Percentiles rank a stretch among this genome's conserved stretches.
Evolutionary conservation across 1,140 invertebrate genomes (phyloP).

Genomic region (Campodea augens): DNA sequence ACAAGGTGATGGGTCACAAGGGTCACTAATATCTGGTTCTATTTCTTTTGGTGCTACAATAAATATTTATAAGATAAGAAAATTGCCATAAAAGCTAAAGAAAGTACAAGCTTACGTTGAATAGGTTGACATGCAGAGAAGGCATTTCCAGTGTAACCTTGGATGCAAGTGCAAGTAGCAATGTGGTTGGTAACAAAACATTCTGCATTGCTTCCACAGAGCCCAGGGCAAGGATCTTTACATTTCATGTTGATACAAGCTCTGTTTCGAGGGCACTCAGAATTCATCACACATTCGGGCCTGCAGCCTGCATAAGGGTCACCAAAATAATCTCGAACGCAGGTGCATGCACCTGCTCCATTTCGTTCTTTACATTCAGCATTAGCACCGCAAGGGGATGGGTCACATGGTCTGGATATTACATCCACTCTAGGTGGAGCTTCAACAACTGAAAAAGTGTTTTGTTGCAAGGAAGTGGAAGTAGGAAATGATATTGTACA

Average conservation of each 20-base stretch:
- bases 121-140: conserved; percentile 21
- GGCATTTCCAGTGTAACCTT: conserved; percentile 15
- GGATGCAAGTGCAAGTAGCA: conserved; percentile 26
- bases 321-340: conserved; percentile 19
- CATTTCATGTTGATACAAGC: conserved; percentile 44
- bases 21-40: conserved; percentile 24
- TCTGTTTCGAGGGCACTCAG: conserved; percentile 19
- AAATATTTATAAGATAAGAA: neutral
- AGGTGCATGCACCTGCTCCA: no score
- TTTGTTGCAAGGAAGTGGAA: no score
- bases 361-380: no score
- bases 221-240: conserved; percentile 37
- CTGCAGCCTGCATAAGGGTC: no score
- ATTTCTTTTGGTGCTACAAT: neutral
- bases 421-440: no score
- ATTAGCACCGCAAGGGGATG: no score
- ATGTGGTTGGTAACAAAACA: conserved; percentile 37
- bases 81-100: neutral
- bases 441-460: no score
- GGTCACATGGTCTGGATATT: no score
- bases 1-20: conserved; percentile 59
- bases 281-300: no score
- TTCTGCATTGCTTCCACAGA: conserved; percentile 33
- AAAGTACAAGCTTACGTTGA: conserved; percentile 18
- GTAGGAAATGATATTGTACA: no score